phyloP scores from a whole-genome alignment of 2,797 vertebrate species.

The Phylloscopus collybita region DNA sequence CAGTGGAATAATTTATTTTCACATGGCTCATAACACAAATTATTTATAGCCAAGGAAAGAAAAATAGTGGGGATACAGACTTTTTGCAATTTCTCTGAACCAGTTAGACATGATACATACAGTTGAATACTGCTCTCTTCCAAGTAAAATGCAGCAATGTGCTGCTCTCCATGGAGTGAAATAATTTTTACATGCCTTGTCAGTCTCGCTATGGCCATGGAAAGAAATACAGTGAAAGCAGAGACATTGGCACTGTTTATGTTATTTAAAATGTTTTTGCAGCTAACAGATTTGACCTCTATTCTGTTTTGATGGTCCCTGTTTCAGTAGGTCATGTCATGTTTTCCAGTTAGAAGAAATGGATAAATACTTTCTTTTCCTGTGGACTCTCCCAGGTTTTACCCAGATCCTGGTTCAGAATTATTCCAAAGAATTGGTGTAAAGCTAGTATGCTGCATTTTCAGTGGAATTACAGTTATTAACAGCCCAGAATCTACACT shows the following conservation, averaged over 20 bases:
- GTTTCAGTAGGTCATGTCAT: slow-evolving; percentile 36
- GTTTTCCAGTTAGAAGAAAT: slow-evolving; percentile 44
- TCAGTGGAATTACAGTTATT: neutral
- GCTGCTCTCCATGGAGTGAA: slow-evolving; percentile 53
- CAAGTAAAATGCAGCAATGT: slow-evolving; percentile 37
- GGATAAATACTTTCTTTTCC: slow-evolving; percentile 42
- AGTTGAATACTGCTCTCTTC: slow-evolving; percentile 22
- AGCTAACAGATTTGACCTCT: slow-evolving; percentile 55
- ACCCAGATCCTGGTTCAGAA: neutral
- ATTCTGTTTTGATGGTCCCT: slow-evolving; percentile 31
- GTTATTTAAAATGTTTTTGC: slow-evolving; percentile 61
- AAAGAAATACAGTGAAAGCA: slow-evolving; percentile 70
- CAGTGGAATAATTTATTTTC: slow-evolving; percentile 35
- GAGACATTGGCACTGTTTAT: slow-evolving; percentile 35
- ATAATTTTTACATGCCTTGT: slow-evolving; percentile 66
- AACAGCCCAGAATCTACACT: neutral
- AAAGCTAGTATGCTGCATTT: neutral
- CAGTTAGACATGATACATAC: neutral
- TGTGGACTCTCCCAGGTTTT: slow-evolving; percentile 16
- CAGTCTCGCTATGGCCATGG: neutral
- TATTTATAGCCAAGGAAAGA: slow-evolving; percentile 68
- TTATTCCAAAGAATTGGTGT: neutral
- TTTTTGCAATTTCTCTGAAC: slow-evolving; percentile 21
- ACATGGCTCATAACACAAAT: neutral
- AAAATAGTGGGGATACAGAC: slow-evolving; percentile 51